These are phyloP conservation scores for Paragorgia papillata DNA, from an alignment of 92 coral and sea anemone genomes.

Conservation along the genomic window DNA sequence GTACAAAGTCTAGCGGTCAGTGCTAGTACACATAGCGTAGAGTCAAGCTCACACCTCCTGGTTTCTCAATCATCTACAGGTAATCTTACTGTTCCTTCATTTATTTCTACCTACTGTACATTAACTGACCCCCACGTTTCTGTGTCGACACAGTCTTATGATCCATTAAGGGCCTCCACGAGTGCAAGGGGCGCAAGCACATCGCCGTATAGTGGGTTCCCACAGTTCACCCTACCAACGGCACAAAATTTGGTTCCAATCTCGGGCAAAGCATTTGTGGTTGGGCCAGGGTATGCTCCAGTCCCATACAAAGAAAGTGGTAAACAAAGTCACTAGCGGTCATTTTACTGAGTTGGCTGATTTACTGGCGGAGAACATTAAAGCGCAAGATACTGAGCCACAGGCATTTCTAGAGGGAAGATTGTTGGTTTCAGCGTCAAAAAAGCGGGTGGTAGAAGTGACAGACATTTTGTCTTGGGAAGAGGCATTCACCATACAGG, in stretches of 20 bases:
- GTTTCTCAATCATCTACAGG: conserved; percentile 1
- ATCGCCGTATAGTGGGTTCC: background rate
- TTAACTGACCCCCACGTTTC: background rate
- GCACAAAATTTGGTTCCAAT: background rate
- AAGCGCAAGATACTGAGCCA: too few species aligned
- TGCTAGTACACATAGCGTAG: background rate
- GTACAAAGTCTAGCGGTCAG: background rate
- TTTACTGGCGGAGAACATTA: conserved; percentile 27
- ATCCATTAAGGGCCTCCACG: background rate
- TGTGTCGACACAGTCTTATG: background rate
- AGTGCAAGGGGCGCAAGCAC: background rate
- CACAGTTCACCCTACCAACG: background rate
- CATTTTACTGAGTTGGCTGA: conserved; percentile 36
- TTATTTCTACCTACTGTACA: conserved; percentile 7
- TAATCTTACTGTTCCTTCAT: conserved; percentile 26
- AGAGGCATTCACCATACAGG: conserved; percentile 32
- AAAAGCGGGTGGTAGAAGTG: too few species aligned
- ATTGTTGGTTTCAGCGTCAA: too few species aligned
- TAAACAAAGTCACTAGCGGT: background rate
- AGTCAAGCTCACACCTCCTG: background rate
- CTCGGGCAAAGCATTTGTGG: conserved; percentile 29
- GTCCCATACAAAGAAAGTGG: conserved; percentile 21
- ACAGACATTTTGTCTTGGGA: conserved; percentile 23
- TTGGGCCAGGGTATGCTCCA: conserved; percentile 38
- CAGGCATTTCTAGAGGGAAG: too few species aligned